A percentile compares a stretch with the other conserved stretches of the same genome.
Conservation (phyloP, 2,797 vertebrate genomes). For the Brachymystax lenok region DNA sequence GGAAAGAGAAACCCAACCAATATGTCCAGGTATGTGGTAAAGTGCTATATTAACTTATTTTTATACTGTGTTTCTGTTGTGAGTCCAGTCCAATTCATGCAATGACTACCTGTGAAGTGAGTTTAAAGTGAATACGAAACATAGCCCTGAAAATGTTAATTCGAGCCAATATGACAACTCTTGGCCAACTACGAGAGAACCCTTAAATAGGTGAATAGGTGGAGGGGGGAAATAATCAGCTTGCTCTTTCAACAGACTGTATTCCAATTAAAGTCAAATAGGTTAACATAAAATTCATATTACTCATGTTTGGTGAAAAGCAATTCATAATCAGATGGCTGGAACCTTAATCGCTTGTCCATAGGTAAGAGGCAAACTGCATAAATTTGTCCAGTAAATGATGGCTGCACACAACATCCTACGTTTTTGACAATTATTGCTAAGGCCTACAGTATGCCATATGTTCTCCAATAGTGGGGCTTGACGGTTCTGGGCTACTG, state of each 20-base stretch:
- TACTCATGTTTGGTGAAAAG: slow-evolving; percentile 47
- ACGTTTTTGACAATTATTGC: slow-evolving; percentile 49
- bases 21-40: not conserved
- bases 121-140: slow-evolving; percentile 31
- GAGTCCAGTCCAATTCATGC: not conserved
- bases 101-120: not conserved
- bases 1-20: not conserved
- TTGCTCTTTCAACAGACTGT: slow-evolving; percentile 51
- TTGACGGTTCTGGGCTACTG: slow-evolving; percentile 49
- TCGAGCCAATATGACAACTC: not conserved
- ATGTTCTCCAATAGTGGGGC: slow-evolving; percentile 41
- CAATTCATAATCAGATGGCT: slow-evolving; percentile 43
- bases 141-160: slow-evolving; percentile 49
- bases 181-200: not conserved
- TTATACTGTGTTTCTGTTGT: not conserved
- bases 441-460: slow-evolving; percentile 28
- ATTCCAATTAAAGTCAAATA: slow-evolving; percentile 48
- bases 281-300: slow-evolving; percentile 48
- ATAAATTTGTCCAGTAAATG: slow-evolving; percentile 50
- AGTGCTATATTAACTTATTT: not conserved
- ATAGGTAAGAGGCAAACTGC: slow-evolving; percentile 43
- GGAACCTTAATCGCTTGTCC: slow-evolving; percentile 60
- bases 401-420: slow-evolving; percentile 16
- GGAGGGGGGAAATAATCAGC: slow-evolving; percentile 51
- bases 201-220: slow-evolving; percentile 39